These are phyloP conservation scores for Acanthochromis polyacanthus DNA, from an alignment of 2,113 vertebrate genomes.

Conservation along the genomic window DNA sequence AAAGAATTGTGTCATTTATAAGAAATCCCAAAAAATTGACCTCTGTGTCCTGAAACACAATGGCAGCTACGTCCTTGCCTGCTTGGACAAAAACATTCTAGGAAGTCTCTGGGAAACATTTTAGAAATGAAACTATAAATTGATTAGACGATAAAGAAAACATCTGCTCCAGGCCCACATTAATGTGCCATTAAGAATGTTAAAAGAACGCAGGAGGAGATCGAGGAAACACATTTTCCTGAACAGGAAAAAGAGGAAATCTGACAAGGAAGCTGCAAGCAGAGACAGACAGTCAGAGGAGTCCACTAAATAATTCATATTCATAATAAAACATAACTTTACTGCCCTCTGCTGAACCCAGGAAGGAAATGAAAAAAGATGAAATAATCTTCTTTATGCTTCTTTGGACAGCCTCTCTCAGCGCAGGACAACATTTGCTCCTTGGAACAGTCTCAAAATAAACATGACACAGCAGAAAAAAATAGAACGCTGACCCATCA, in stretches of 20 bases:
- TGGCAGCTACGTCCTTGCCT: too few species aligned
- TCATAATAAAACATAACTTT: conserved; percentile 54
- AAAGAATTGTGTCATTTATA: too few species aligned
- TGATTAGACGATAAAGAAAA: not conserved
- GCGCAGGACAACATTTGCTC: conserved; percentile 17
- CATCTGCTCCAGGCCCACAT: not conserved
- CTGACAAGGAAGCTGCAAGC: not conserved
- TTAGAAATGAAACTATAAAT: not conserved
- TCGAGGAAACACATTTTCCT: not conserved
- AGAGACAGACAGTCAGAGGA: conserved; percentile 28
- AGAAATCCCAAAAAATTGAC: too few species aligned
- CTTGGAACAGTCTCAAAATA: not conserved
- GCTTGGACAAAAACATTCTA: not conserved
- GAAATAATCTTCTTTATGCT: not conserved
- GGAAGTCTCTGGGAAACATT: not conserved
- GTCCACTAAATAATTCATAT: conserved; percentile 67
- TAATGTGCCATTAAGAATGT: not conserved
- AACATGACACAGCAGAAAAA: conserved; percentile 41
- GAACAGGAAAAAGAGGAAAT: not conserved
- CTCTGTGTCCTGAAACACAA: too few species aligned
- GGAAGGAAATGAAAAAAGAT: conserved; percentile 32
- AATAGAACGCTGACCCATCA: conserved; percentile 32
- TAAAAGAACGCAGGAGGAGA: not conserved
- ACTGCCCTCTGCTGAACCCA: conserved; percentile 66
- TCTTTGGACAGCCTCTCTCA: not conserved